Conservation (phyloP, 2,888 invertebrate genomes). For the Polia nebulosa region DNA sequence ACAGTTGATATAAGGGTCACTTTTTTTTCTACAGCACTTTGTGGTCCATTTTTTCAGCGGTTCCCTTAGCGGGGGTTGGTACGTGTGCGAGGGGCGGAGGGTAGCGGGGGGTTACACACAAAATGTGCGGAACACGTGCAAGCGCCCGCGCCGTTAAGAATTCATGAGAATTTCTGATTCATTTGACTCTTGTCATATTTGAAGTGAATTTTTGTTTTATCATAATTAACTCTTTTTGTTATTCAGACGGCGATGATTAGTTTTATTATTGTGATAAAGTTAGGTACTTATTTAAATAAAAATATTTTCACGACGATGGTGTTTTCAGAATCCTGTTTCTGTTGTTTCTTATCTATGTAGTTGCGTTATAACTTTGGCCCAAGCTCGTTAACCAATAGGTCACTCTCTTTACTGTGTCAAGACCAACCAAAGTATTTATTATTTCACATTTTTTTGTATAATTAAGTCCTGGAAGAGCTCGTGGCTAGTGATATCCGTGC, state of each 20-base stretch:
- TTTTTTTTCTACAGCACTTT: conserved; percentile 65
- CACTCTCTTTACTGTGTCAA: too few species aligned
- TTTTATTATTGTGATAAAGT: conserved; percentile 17
- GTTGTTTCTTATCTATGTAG: not conserved
- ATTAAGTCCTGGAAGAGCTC: too few species aligned
- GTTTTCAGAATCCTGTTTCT: not conserved
- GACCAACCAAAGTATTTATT: too few species aligned
- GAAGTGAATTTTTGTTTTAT: conserved; percentile 68
- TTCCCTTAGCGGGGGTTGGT: conserved; percentile 81
- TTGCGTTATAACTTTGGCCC: too few species aligned
- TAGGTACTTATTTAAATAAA: not conserved
- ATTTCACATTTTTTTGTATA: too few species aligned
- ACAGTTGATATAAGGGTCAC: conserved; percentile 66
- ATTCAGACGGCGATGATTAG: conserved; percentile 58
- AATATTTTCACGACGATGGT: not conserved
- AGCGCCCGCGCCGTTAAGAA: conserved; percentile 74
- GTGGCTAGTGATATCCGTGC: too few species aligned
- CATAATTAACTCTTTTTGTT: conserved; percentile 64
- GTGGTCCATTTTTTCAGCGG: conserved; percentile 84
- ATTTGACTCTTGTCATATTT: conserved; percentile 79
- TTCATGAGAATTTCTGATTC: conserved; percentile 89
- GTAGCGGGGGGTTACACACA: conserved; percentile 74
- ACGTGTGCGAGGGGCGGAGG: conserved; percentile 70
- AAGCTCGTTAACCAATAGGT: too few species aligned
- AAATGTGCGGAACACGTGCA: conserved; percentile 87